A percentile compares a stretch with the other conserved stretches of the same genome.
These are phyloP conservation scores for Fundulus diaphanus DNA, from an alignment of 2,797 vertebrate genomes.

Conservation along the genomic window DNA sequence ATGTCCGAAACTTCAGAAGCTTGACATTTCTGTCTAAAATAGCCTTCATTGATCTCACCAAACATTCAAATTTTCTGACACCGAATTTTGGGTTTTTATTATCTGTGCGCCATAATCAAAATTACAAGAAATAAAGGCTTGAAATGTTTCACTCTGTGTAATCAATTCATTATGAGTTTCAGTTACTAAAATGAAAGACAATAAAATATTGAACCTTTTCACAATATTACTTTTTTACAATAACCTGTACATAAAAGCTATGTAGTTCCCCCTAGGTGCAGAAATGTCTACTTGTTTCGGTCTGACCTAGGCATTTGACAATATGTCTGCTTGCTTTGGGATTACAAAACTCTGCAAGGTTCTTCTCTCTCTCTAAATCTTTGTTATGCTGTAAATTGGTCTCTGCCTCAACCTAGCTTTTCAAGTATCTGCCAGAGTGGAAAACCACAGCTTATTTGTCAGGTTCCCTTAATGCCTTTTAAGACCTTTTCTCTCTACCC, in stretches of 20 bases:
- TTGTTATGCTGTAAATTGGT: not conserved
- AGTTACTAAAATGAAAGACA: too few relatives aligned
- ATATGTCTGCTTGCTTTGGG: not conserved
- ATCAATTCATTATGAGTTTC: too few relatives aligned
- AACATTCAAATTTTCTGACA: too few relatives aligned
- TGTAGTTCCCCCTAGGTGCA: not conserved
- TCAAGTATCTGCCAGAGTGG: not conserved
- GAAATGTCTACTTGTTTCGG: not conserved
- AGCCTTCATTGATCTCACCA: too few relatives aligned
- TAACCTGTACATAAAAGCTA: not conserved
- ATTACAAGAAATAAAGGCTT: too few relatives aligned
- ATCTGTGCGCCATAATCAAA: too few relatives aligned
- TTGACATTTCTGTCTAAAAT: too few relatives aligned
- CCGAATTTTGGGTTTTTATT: too few relatives aligned
- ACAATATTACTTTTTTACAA: too few relatives aligned
- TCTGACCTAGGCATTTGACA: not conserved
- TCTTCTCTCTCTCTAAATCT: not conserved
- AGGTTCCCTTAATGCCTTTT: not conserved
- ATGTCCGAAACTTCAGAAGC: too few relatives aligned
- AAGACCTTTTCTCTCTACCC: not conserved
- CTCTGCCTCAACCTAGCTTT: not conserved
- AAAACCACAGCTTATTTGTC: not conserved
- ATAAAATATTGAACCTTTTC: too few relatives aligned
- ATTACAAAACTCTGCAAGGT: not conserved
- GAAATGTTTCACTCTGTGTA: too few relatives aligned